phyloP scores from a whole-genome alignment of 1,140 invertebrate species.

The Spodoptera litura region DNA sequence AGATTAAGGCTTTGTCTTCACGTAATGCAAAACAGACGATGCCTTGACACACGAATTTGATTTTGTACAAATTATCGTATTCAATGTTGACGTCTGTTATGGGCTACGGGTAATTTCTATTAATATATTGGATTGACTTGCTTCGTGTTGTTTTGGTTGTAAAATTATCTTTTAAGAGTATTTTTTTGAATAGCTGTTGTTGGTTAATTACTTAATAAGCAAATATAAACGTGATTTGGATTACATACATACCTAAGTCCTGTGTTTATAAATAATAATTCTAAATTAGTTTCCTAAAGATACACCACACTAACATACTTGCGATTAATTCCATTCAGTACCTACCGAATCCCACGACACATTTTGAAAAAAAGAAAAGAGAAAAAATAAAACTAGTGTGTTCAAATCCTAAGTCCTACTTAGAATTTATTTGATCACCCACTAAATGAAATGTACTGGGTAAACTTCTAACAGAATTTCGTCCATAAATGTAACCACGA shows the following conservation, averaged over 20 bases:
- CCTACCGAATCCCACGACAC: no score
- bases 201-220: not conserved
- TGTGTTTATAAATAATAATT: no score
- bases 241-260: no score
- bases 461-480: conserved; percentile 29
- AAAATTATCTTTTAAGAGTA: not conserved
- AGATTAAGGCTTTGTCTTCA: conserved; percentile 52
- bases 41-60: conserved; percentile 37
- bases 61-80: conserved; percentile 44
- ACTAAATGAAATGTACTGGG: conserved; percentile 39
- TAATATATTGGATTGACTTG: not conserved
- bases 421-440: conserved; percentile 40
- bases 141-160: not conserved
- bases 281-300: no score
- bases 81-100: not conserved
- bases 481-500: conserved; percentile 17
- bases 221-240: not conserved
- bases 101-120: conserved; percentile 11
- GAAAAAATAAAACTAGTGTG: not conserved
- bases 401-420: conserved; percentile 5
- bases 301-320: no score
- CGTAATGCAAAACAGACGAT: conserved; percentile 44
- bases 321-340: no score
- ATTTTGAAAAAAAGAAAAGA: no score
- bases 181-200: not conserved